A percentile compares a stretch with the other conserved stretches of the same genome.
These are phyloP conservation scores for Nomada hirtipes DNA, from an alignment of 2,888 invertebrate species.

Conservation along the genomic window DNA sequence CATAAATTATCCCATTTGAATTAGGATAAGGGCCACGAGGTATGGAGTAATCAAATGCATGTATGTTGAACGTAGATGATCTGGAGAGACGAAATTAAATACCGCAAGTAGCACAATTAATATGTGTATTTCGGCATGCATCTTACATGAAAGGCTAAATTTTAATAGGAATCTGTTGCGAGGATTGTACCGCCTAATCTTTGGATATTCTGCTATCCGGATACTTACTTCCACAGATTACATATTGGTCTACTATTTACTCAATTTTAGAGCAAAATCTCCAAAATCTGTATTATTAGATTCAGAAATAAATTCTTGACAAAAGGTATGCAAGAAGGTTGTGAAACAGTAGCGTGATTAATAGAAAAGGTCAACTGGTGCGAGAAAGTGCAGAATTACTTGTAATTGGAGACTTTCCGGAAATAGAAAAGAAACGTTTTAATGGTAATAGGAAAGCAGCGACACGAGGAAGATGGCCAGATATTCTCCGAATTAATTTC, in stretches of 20 bases:
- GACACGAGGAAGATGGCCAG: conserved; percentile 13
- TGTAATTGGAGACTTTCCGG: not conserved
- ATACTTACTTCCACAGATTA: conserved; percentile 62
- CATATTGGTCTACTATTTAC: conserved; percentile 21
- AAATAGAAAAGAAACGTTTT: not conserved
- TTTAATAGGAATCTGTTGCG: conserved; percentile 22
- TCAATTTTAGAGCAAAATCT: conserved; percentile 14
- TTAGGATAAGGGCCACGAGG: conserved; percentile 62
- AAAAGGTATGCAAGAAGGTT: not conserved
- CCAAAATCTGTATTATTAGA: conserved; percentile 39
- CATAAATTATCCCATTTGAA: conserved; percentile 37
- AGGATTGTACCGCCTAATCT: conserved; percentile 8
- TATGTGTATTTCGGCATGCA: conserved; percentile 52
- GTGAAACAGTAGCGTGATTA: conserved; percentile 4
- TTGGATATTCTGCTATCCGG: conserved; percentile 18
- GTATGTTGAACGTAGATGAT: conserved; percentile 35
- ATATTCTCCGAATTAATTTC: conserved; percentile 14
- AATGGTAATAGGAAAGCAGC: conserved; percentile 26
- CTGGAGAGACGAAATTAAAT: conserved; percentile 24
- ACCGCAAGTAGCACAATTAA: conserved; percentile 51
- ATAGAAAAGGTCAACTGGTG: conserved; percentile 7
- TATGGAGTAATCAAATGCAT: conserved; percentile 58
- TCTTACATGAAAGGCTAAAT: conserved; percentile 16
- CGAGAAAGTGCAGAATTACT: not conserved
- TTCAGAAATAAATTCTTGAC: conserved; percentile 30